Conservation (phyloP, 2,797 vertebrate species). For the Ictinia mississippiensis region DNA sequence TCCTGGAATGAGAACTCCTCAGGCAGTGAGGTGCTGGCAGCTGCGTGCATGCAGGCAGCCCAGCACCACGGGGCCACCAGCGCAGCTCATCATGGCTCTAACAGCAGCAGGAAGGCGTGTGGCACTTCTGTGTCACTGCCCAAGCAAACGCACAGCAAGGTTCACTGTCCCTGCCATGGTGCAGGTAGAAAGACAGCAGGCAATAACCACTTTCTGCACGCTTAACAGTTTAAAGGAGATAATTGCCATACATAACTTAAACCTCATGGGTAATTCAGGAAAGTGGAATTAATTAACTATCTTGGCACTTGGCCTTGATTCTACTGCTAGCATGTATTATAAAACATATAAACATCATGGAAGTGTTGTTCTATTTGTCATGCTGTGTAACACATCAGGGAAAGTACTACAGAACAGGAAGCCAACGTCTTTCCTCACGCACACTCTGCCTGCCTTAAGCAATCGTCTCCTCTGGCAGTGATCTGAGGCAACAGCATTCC, state of each 20-base stretch:
- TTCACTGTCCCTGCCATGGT: not conserved
- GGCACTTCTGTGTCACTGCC: not conserved
- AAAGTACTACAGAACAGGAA: not conserved
- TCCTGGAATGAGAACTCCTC: not conserved
- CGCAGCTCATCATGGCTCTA: rapidly evolving
- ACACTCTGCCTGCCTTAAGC: not conserved
- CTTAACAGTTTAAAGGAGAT: not conserved
- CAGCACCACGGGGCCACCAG: rapidly evolving
- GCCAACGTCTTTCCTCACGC: not conserved
- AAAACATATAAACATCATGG: slow-evolving; percentile 33
- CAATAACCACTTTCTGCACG: not conserved
- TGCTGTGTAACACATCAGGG: not conserved
- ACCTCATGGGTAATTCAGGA: not conserved
- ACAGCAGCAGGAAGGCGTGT: not conserved
- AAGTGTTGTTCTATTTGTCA: slow-evolving; percentile 38
- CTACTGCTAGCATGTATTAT: slow-evolving; percentile 38
- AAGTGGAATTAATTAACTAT: slow-evolving; percentile 63
- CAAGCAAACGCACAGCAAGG: rapidly evolving
- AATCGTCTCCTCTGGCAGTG: not conserved
- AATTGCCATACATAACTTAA: not conserved
- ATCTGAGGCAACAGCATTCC: not conserved
- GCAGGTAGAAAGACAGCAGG: not conserved
- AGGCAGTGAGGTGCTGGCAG: not conserved
- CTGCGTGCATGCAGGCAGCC: not conserved
- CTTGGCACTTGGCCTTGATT: slow-evolving; percentile 40